Evolutionary conservation across 2,888 invertebrate genomes (phyloP).

Genomic region (Microchrysa polita): DNA sequence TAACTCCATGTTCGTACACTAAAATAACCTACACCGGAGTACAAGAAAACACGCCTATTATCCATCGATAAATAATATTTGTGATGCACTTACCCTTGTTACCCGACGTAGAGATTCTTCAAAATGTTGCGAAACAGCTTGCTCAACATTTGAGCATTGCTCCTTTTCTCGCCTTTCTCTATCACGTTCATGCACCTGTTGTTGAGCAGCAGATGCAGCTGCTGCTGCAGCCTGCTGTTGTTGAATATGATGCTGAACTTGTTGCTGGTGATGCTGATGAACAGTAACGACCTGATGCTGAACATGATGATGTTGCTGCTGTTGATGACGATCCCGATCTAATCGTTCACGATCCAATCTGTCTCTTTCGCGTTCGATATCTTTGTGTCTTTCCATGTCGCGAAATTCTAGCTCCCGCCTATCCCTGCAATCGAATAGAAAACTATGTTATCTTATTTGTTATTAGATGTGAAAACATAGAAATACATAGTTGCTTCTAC

Average conservation of each 20-base stretch:
- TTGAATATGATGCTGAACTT: constrained; percentile 37
- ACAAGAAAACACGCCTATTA: too few relatives aligned
- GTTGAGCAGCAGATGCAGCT: not conserved
- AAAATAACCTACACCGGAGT: too few relatives aligned
- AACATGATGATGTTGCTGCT: constrained; percentile 45
- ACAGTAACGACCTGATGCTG: constrained; percentile 45
- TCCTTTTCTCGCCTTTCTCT: constrained; percentile 70
- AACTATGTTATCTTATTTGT: too few relatives aligned
- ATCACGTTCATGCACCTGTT: constrained; percentile 60
- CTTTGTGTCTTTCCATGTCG: constrained; percentile 52
- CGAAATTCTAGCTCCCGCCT: constrained; percentile 51
- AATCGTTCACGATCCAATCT: constrained; percentile 50
- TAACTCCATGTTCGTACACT: too few relatives aligned
- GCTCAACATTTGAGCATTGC: constrained; percentile 65
- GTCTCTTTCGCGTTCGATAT: constrained; percentile 51
- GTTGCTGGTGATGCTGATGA: constrained; percentile 48
- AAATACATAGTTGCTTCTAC: too few relatives aligned
- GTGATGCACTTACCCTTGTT: constrained; percentile 40
- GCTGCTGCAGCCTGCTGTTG: constrained; percentile 21
- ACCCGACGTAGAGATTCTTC: constrained; percentile 84
- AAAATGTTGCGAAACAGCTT: constrained; percentile 87
- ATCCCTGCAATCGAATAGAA: constrained; percentile 46
- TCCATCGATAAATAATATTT: too few relatives aligned
- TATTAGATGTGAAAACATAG: too few relatives aligned
- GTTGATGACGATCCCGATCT: constrained; percentile 41